Base-by-base conservation (phyloP, 2,888 invertebrate species). In the Lottia scabra region DNA sequence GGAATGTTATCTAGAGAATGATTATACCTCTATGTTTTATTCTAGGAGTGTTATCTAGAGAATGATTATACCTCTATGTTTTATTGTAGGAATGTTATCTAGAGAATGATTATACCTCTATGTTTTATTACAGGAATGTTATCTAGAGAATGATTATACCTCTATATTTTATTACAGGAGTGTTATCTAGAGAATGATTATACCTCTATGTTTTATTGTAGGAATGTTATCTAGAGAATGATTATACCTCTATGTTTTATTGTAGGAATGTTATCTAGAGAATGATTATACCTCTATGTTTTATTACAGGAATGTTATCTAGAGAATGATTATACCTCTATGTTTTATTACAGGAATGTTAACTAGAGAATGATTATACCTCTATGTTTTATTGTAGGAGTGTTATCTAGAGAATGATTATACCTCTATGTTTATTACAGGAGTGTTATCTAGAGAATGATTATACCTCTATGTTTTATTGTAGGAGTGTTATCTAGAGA, bases 391-490 rank as follows among this genome's bases (percentile, higher is more conserved):
- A 96, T 89, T n/a, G n/a, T n/a, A n/a, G n/a, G n/a, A n/a, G n/a
- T n/a, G n/a, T n/a, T 93, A 94, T 76, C 90, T 98, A 72, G 96
- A 98, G 89, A 95, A 95, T 78, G 98, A 98, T 89, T 95, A 95
- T 0, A 95, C 96, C 0, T 94, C 94, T 80, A 91, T 98, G 67
- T 96, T 95, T 89, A n/a, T n/a, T n/a, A n/a, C n/a, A n/a, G n/a
- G n/a, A n/a, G n/a, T n/a, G n/a, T n/a, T 93, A 94, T 76, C 90
- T 98, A 72, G 96, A 98, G 89, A 95, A 95, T 78, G 98, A 98
- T 89, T 95, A 95, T 0, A 95, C 96, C 0, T 94, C 94, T 80
- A 91, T 98, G 67, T 96, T 95, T 89, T 94, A 96, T 89, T n/a
- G n/a, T n/a, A n/a, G n/a, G n/a, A n/a, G n/a, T n/a, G n/a, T n/a